A percentile compares a stretch with the other conserved stretches of the same genome.
Evolutionary conservation across 2,888 invertebrate species (phyloP).

Genomic region (Linyphia triangularis): DNA sequence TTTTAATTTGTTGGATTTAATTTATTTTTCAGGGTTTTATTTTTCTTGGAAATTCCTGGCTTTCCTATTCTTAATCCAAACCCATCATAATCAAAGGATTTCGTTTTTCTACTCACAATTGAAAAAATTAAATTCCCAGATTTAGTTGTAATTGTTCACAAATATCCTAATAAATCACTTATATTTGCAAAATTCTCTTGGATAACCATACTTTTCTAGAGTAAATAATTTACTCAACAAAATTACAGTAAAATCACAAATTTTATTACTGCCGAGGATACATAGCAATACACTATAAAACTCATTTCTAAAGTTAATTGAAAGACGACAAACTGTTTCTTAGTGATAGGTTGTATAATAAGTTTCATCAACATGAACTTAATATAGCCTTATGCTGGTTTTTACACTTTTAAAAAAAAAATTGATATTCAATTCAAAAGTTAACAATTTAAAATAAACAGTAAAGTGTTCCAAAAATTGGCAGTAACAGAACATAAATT

Average conservation of each 20-base stretch:
- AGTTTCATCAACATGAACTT: background rate
- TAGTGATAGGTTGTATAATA: background rate
- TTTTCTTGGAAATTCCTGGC: too few relatives aligned
- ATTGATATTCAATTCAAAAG: background rate
- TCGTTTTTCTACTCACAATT: too few relatives aligned
- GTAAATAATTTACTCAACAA: too few relatives aligned
- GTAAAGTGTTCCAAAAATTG: background rate
- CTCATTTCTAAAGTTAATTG: background rate
- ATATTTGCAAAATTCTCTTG: too few relatives aligned
- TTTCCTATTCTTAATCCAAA: too few relatives aligned
- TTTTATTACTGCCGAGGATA: background rate
- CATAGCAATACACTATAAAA: background rate
- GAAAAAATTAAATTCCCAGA: too few relatives aligned
- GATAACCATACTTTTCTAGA: too few relatives aligned
- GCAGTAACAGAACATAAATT: background rate
- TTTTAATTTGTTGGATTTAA: too few relatives aligned
- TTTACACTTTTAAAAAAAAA: background rate
- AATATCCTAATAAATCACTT: too few relatives aligned
- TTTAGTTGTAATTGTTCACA: too few relatives aligned
- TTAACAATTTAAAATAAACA: background rate
- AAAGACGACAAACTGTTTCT: background rate
- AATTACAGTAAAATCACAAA: background rate
- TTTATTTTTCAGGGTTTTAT: too few relatives aligned
- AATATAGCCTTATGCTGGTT: background rate
- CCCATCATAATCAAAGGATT: too few relatives aligned